Conservation (phyloP, 2,888 invertebrate species). For the Mystacides longicornis region DNA sequence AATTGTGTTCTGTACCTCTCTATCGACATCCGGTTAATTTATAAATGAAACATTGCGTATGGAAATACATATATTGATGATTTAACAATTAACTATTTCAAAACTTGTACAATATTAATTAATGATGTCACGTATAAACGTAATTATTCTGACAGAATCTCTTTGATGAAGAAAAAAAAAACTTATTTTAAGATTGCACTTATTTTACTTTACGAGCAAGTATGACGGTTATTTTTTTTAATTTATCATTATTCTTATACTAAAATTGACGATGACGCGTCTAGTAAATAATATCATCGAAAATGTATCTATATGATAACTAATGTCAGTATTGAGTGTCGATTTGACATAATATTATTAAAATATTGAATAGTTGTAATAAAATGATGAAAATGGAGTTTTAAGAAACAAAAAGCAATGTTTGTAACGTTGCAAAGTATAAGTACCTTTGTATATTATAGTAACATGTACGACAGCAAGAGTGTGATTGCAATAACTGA, state of each 20-base stretch:
- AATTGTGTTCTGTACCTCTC: conserved; percentile 13
- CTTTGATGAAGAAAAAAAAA: conserved; percentile 7
- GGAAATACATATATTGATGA: no score
- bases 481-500: conserved; percentile 27
- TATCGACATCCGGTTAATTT: background rate
- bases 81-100: no score
- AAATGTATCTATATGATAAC: background rate
- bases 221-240: background rate
- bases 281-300: background rate
- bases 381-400: background rate
- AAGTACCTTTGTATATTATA: no score
- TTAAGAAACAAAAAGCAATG: background rate
- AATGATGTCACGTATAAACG: no score
- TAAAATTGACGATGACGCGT: no score
- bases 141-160: no score
- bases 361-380: no score
- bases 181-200: no score
- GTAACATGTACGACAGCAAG: background rate
- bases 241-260: background rate
- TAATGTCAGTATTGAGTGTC: background rate
- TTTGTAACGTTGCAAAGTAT: background rate
- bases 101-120: no score
- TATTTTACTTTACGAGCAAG: background rate
- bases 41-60: no score
- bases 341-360: background rate